Evolutionary conservation across 2,888 invertebrate species (phyloP).

Genomic region (Agrochola lychnidis): DNA sequence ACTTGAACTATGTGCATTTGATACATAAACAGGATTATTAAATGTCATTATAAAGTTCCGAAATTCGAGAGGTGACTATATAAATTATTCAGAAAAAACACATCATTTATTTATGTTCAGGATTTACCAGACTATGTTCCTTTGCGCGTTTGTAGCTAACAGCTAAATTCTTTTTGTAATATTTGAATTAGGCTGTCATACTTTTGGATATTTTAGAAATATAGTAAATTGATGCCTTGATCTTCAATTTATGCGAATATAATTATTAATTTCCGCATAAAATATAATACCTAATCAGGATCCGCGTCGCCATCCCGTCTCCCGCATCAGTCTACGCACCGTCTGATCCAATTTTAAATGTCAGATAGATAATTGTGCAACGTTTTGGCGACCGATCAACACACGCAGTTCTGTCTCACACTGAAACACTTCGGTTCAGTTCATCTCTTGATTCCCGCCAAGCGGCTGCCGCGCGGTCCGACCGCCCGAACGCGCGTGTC

Average conservation of each 20-base stretch:
- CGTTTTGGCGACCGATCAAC: conserved; percentile 86
- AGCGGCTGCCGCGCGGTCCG: conserved; percentile 58
- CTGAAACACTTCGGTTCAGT: conserved; percentile 81
- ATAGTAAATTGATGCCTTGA: background rate
- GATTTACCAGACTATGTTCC: background rate
- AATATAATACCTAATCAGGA: conserved; percentile 35
- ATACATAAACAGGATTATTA: background rate
- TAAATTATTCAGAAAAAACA: background rate
- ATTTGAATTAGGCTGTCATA: background rate
- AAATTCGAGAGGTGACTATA: background rate
- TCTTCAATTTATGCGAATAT: background rate
- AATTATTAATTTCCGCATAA: conserved; percentile 14
- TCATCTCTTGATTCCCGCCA: conserved; percentile 50
- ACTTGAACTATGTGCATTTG: background rate
- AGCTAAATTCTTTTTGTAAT: background rate
- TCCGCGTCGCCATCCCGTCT: conserved; percentile 64
- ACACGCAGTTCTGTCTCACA: conserved; percentile 79
- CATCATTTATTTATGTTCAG: background rate
- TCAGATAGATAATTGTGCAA: conserved; percentile 90
- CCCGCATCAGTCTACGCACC: conserved; percentile 77
- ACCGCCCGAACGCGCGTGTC: conserved; percentile 61
- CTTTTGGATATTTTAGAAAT: background rate
- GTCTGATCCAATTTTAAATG: conserved; percentile 90
- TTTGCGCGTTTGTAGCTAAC: background rate
- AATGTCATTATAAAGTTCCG: background rate